phyloP scores from a whole-genome alignment of 1,140 invertebrate genomes.

The Lepidurus packardi region DNA sequence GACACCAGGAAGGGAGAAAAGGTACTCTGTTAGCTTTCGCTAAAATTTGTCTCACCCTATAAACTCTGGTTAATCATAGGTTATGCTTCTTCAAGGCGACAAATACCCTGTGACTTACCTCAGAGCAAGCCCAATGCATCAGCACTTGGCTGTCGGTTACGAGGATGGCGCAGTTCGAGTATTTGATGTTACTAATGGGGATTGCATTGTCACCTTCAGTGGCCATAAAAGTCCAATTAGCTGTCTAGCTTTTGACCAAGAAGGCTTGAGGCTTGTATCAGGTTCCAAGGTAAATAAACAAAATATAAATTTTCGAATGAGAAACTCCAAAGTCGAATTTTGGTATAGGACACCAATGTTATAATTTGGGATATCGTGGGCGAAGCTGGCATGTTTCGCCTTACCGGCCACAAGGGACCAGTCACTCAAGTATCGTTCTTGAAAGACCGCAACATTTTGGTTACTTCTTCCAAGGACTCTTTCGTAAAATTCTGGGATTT shows the following conservation, averaged over 20 bases:
- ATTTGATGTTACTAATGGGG: slow-evolving; percentile 63
- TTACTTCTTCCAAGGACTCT: slow-evolving; percentile 89
- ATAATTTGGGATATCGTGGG: slow-evolving; percentile 92
- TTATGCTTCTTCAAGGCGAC: slow-evolving; percentile 67
- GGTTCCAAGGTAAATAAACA: slow-evolving; percentile 65
- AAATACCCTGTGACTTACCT: slow-evolving; percentile 68
- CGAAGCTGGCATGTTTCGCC: slow-evolving; percentile 77
- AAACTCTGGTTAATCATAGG: slow-evolving; percentile 45
- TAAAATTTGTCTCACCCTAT: not conserved
- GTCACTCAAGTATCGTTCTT: slow-evolving; percentile 86
- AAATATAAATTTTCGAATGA: slow-evolving; percentile 39
- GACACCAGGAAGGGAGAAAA: slow-evolving; percentile 84
- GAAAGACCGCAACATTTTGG: slow-evolving; percentile 62
- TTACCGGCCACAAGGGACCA: slow-evolving; percentile 85
- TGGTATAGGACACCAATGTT: slow-evolving; percentile 77
- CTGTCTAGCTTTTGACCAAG: slow-evolving; percentile 68
- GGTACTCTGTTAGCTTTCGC: slow-evolving; percentile 49
- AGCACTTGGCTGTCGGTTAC: slow-evolving; percentile 83
- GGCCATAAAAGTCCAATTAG: slow-evolving; percentile 81
- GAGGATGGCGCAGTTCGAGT: slow-evolving; percentile 79
- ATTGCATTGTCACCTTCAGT: slow-evolving; percentile 69
- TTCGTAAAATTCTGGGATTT: slow-evolving; percentile 98
- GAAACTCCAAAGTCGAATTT: slow-evolving; percentile 13
- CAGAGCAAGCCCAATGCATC: slow-evolving; percentile 61
- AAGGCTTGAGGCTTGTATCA: slow-evolving; percentile 73